phyloP scores from a whole-genome alignment of 2,113 vertebrate species.

The Beaufortia kweichowensis region DNA sequence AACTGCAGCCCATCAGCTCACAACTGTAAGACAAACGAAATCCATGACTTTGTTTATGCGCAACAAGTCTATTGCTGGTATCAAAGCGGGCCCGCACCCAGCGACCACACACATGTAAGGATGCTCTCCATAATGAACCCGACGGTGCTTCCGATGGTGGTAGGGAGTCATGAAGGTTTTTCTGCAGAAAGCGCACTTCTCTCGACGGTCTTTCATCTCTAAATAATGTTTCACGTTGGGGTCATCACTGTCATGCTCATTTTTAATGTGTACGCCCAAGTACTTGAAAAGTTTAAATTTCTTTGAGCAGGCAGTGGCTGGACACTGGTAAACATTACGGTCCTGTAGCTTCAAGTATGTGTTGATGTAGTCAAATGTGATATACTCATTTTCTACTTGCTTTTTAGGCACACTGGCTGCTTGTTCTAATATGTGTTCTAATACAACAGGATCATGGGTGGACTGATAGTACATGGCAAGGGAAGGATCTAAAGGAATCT shows the following conservation, averaged over 20 bases:
- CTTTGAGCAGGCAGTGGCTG: constrained; percentile 85
- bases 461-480: constrained; percentile 75
- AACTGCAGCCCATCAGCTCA: constrained; percentile 87
- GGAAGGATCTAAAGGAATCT: constrained; percentile 70
- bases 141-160: constrained; percentile 87
- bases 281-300: constrained; percentile 96
- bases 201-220: constrained; percentile 89
- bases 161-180: constrained; percentile 90
- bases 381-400: constrained; percentile 70
- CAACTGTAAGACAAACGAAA: constrained; percentile 89
- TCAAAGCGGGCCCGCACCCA: constrained; percentile 86
- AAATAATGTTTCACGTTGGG: constrained; percentile 90
- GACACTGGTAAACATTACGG: constrained; percentile 90
- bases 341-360: constrained; percentile 85
- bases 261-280: constrained; percentile 90
- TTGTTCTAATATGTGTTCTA: constrained; percentile 71
- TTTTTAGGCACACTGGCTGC: constrained; percentile 65
- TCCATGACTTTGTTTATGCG: constrained; percentile 90
- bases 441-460: constrained; percentile 74
- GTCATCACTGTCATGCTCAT: constrained; percentile 85
- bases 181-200: constrained; percentile 91
- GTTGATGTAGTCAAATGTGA: constrained; percentile 86
- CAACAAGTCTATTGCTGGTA: constrained; percentile 85
- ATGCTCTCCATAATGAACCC: constrained; percentile 81
- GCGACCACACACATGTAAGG: constrained; percentile 88